Conservation (phyloP, 2,888 invertebrate species). For the Ariolimax columbianus region DNA sequence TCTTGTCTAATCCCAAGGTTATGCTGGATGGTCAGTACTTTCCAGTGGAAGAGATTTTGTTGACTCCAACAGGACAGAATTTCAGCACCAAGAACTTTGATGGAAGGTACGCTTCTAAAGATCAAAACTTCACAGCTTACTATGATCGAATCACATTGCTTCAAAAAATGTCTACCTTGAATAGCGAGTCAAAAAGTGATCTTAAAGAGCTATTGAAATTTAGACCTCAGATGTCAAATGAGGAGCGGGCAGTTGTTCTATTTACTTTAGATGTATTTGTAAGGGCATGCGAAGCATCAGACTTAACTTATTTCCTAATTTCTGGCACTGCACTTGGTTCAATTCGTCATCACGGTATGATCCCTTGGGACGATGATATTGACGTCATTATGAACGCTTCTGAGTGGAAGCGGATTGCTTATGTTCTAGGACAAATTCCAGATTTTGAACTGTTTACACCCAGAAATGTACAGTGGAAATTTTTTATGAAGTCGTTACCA, state of each 20-base stretch:
- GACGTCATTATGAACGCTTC: slow-evolving; percentile 62
- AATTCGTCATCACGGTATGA: slow-evolving; percentile 61
- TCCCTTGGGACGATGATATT: slow-evolving; percentile 69
- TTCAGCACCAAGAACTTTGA: slow-evolving; percentile 23
- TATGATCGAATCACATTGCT: slow-evolving; percentile 10
- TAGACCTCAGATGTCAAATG: slow-evolving; percentile 39
- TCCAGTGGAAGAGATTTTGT: slow-evolving; percentile 22
- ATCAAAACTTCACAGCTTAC: slow-evolving; percentile 1
- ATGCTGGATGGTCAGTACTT: slow-evolving; percentile 44
- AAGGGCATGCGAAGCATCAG: slow-evolving; percentile 41
- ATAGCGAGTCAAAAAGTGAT: slow-evolving; percentile 1
- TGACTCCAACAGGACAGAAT: slow-evolving; percentile 18
- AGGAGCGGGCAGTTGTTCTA: slow-evolving; percentile 37
- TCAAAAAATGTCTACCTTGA: background rate
- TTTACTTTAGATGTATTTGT: slow-evolving; percentile 44
- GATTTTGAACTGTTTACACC: slow-evolving; percentile 57
- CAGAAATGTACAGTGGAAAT: slow-evolving; percentile 62
- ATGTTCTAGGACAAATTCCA: slow-evolving; percentile 55
- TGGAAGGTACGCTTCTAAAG: slow-evolving; percentile 2
- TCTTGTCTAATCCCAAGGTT: slow-evolving; percentile 10
- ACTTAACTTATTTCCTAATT: slow-evolving; percentile 49
- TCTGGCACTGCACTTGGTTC: slow-evolving; percentile 53
- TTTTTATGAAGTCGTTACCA: slow-evolving; percentile 56
- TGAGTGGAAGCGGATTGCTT: slow-evolving; percentile 52
- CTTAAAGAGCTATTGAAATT: slow-evolving; percentile 35